Percentiles rank a stretch among this genome's conserved stretches.
These are phyloP conservation scores for Drosophila mulleri DNA, from an alignment of 2,888 invertebrate genomes.

Conservation along the genomic window DNA sequence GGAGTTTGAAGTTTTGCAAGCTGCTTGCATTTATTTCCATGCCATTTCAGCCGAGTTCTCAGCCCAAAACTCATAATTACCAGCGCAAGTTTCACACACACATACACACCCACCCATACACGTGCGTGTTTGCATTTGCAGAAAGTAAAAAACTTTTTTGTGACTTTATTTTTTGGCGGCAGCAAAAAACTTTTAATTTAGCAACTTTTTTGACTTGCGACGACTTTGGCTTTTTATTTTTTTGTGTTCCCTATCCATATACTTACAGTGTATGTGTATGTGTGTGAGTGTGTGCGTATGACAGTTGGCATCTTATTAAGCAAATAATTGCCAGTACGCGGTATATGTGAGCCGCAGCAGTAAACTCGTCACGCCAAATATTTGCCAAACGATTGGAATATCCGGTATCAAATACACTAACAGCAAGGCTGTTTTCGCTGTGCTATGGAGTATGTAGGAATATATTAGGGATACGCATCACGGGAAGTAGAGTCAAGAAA, in stretches of 20 bases:
- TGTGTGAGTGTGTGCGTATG: not conserved
- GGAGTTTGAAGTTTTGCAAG: slow-evolving; percentile 19
- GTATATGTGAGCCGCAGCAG: slow-evolving; percentile 12
- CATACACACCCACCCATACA: not conserved
- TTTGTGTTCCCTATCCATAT: no score
- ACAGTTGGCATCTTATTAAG: slow-evolving; percentile 53
- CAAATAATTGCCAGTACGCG: slow-evolving; percentile 38
- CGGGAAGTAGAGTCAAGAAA: not conserved
- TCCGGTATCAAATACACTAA: not conserved
- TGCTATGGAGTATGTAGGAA: not conserved
- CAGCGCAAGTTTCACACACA: slow-evolving; percentile 40
- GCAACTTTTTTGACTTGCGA: slow-evolving; percentile 56
- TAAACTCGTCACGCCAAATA: slow-evolving; percentile 10
- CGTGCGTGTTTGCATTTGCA: slow-evolving; percentile 1
- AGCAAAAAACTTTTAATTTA: slow-evolving; percentile 71
- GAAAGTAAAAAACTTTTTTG: slow-evolving; percentile 39
- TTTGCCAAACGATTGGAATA: not conserved
- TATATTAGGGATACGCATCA: no score
- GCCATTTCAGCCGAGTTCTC: slow-evolving; percentile 31
- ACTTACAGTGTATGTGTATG: not conserved
- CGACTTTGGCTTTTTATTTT: slow-evolving; percentile 1
- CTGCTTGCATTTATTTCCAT: slow-evolving; percentile 20
- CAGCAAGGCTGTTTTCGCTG: not conserved
- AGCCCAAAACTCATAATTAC: slow-evolving; percentile 48
- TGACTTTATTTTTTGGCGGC: slow-evolving; percentile 45